Evolutionary conservation across 1,140 invertebrate species (phyloP).

Genomic region (Orius insidiosus): DNA sequence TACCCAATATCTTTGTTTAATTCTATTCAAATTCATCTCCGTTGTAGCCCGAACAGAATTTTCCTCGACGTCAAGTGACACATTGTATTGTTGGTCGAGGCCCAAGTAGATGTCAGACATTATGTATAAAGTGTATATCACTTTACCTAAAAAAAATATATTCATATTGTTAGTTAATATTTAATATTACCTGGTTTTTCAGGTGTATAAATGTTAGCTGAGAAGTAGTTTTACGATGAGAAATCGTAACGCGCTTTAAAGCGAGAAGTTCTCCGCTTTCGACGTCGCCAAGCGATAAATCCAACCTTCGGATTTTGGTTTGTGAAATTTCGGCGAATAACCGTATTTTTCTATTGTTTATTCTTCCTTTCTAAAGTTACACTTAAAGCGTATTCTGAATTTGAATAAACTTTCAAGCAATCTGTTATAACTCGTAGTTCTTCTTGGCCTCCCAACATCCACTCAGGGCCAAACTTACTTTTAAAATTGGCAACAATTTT

Average conservation of each 20-base stretch:
- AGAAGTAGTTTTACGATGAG: conserved; percentile 27
- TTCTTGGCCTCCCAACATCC: conserved; percentile 32
- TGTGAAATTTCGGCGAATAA: conserved; percentile 68
- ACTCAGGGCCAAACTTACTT: conserved; percentile 30
- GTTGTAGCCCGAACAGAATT: too few relatives aligned
- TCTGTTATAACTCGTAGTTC: conserved; percentile 21
- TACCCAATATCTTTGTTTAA: too few relatives aligned
- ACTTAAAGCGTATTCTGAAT: conserved; percentile 48
- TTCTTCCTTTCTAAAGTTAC: conserved; percentile 32
- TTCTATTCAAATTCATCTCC: too few relatives aligned
- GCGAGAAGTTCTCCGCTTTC: conserved; percentile 60
- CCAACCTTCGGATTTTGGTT: conserved; percentile 92
- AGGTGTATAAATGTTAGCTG: conserved; percentile 50
- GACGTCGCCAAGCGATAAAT: conserved; percentile 68
- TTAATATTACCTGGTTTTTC: conserved; percentile 30
- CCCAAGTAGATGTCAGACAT: conserved; percentile 91
- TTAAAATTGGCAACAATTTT: conserved; percentile 22
- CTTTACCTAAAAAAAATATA: background rate
- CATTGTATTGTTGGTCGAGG: conserved; percentile 82
- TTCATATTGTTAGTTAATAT: conserved; percentile 1
- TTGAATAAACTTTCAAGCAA: conserved; percentile 23
- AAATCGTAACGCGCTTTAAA: conserved; percentile 52
- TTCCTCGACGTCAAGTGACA: conserved; percentile 33
- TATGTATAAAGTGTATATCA: conserved; percentile 63
- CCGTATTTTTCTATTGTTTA: conserved; percentile 34